Evolutionary conservation across 2,888 invertebrate species (phyloP).

Genomic region (Lasioglossum marginatum): DNA sequence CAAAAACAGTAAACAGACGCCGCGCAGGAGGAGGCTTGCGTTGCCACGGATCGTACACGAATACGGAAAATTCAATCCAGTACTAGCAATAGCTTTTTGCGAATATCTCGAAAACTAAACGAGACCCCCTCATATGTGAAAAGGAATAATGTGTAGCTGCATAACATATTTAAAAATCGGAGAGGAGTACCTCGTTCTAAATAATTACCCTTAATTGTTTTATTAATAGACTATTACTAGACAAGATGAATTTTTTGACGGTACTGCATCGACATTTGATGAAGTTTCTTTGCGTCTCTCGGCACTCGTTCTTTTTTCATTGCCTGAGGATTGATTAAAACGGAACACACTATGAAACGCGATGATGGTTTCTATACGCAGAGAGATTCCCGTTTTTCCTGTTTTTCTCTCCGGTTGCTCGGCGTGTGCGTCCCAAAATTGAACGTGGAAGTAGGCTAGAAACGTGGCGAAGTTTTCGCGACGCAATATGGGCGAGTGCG

Average conservation of each 20-base stretch:
- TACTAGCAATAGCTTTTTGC: too few species aligned
- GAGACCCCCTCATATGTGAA: too few species aligned
- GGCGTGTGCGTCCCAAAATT: background rate
- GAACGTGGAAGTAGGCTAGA: slow-evolving; percentile 11
- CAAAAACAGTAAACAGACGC: too few species aligned
- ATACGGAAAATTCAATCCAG: too few species aligned
- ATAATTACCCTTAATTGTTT: too few species aligned
- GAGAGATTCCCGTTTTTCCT: background rate
- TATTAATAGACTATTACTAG: too few species aligned
- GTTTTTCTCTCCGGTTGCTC: background rate
- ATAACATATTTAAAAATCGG: too few species aligned
- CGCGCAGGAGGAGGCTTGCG: too few species aligned
- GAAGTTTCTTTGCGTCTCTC: background rate
- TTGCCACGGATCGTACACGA: too few species aligned
- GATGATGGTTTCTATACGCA: background rate
- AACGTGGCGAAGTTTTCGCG: slow-evolving; percentile 19
- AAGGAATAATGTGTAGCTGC: too few species aligned
- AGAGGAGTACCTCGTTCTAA: too few species aligned
- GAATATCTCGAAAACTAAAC: too few species aligned
- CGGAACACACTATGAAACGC: background rate
- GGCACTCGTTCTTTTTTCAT: background rate
- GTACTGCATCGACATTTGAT: background rate
- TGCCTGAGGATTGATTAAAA: background rate
- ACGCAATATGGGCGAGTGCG: slow-evolving; percentile 10
- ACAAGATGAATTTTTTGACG: background rate